phyloP scores from a whole-genome alignment of 1,140 invertebrate species.

The Drosophila sucinea region DNA sequence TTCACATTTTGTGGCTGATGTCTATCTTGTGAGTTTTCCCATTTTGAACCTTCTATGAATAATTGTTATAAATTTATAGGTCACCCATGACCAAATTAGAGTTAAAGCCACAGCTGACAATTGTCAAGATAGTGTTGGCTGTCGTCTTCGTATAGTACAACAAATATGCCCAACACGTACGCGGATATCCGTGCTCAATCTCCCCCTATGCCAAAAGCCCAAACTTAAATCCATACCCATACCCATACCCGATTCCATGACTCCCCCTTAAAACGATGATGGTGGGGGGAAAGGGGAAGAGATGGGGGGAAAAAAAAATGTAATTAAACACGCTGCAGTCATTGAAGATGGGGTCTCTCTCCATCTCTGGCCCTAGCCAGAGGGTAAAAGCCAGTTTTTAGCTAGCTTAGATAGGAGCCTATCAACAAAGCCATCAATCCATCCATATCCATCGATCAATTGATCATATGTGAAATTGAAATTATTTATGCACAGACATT shows the following conservation, averaged over 20 bases:
- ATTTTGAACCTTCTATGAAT: conserved; percentile 6
- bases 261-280: conserved; percentile 33
- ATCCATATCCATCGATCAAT: conserved; percentile 17
- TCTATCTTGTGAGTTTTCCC: background rate
- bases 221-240: conserved; percentile 46
- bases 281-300: no score
- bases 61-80: conserved; percentile 51
- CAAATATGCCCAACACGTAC: conserved; percentile 66
- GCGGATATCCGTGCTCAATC: conserved; percentile 78
- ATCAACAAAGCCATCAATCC: conserved; percentile 66
- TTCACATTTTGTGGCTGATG: background rate
- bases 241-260: conserved; percentile 27
- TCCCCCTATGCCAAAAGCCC: conserved; percentile 37
- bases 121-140: conserved; percentile 17
- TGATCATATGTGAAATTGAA: conserved; percentile 75
- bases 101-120: conserved; percentile 27
- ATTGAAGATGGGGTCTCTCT: conserved; percentile 10
- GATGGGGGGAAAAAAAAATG: conserved; percentile 1
- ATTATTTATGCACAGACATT: conserved; percentile 73
- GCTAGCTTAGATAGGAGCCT: conserved; percentile 61
- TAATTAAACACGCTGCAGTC: conserved; percentile 58
- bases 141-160: conserved; percentile 8
- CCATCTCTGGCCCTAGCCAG: conserved; percentile 40
- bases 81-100: conserved; percentile 48
- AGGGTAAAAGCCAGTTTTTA: conserved; percentile 36